Conservation (phyloP, 2,888 invertebrate species). For the Eristalis intricaria region DNA sequence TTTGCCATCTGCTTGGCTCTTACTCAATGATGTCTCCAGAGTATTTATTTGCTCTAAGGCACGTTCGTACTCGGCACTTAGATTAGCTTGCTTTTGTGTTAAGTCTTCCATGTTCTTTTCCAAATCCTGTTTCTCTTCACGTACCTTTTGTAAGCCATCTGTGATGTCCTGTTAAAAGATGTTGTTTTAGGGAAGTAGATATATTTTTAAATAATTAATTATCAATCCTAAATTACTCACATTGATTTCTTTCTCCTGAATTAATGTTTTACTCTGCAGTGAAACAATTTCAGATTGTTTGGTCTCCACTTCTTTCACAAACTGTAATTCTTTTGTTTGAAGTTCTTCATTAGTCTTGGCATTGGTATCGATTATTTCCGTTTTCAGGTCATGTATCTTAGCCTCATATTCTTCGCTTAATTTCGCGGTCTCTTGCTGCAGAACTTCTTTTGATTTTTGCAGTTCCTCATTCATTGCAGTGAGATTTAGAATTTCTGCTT, state of each 20-base stretch:
- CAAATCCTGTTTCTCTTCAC: background rate
- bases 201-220: background rate
- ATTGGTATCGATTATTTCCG: background rate
- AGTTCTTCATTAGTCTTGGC: conserved; percentile 16
- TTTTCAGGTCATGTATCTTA: conserved; percentile 40
- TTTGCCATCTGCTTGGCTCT: conserved; percentile 77
- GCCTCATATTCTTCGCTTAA: conserved; percentile 32
- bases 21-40: conserved; percentile 75
- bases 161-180: background rate
- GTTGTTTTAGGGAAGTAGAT: too few species aligned
- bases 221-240: conserved; percentile 71
- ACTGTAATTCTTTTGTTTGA: background rate
- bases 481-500: conserved; percentile 58
- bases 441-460: conserved; percentile 8
- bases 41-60: conserved; percentile 74
- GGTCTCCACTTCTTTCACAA: conserved; percentile 8
- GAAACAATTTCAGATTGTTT: background rate
- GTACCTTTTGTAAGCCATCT: background rate
- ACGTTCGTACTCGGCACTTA: conserved; percentile 75
- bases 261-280: background rate
- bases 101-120: background rate
- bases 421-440: conserved; percentile 10
- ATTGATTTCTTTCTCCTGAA: conserved; percentile 34
- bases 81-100: background rate
- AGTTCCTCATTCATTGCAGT: conserved; percentile 46